Evolutionary conservation across 2,113 vertebrate species (phyloP).

Genomic region (Hippocampus comes): DNA sequence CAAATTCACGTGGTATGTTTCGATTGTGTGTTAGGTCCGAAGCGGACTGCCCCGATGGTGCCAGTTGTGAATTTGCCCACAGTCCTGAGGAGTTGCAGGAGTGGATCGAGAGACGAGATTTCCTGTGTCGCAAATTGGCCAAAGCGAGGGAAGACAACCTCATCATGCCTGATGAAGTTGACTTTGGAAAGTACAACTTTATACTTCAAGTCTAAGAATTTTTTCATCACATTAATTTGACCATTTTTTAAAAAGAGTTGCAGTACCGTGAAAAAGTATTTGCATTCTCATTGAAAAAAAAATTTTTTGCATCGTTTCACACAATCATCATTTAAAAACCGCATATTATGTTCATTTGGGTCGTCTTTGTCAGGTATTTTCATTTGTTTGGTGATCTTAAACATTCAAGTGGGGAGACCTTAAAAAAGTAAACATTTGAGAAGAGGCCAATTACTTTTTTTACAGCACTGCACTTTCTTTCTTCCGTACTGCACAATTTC

Average conservation of each 20-base stretch:
- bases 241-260: neutral
- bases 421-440: too few relatives aligned
- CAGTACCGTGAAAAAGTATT: neutral
- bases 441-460: too few relatives aligned
- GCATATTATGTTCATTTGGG: too few relatives aligned
- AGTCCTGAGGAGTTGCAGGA: constrained; percentile 86
- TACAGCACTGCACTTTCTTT: too few relatives aligned
- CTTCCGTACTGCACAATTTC: too few relatives aligned
- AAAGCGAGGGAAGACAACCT: constrained; percentile 90
- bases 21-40: constrained; percentile 45
- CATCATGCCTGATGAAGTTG: constrained; percentile 80
- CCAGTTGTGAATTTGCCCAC: constrained; percentile 88
- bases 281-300: neutral
- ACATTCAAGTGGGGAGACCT: too few relatives aligned
- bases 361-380: too few relatives aligned
- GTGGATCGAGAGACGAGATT: constrained; percentile 84
- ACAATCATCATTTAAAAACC: neutral
- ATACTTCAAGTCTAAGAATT: constrained; percentile 76
- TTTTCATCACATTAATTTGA: neutral
- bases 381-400: too few relatives aligned
- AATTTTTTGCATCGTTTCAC: too few relatives aligned
- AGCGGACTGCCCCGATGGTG: constrained; percentile 77
- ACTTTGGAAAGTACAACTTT: constrained; percentile 97
- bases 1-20: neutral
- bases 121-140: constrained; percentile 85